Conservation (phyloP, 2,113 vertebrate species). For the Crotalus horridus region DNA sequence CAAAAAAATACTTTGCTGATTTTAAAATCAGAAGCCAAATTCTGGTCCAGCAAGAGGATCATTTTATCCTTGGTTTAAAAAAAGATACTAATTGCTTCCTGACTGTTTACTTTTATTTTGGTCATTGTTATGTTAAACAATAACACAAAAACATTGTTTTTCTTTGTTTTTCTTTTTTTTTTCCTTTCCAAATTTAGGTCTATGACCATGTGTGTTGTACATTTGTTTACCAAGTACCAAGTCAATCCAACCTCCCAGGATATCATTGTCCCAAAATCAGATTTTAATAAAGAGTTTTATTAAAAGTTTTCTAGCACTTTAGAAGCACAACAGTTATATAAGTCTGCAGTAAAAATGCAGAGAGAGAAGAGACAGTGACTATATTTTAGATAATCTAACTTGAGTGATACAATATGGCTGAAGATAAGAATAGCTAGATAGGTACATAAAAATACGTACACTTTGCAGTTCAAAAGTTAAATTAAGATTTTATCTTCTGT, state of each 20-base stretch:
- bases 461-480: neutral
- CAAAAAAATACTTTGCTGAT: neutral
- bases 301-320: neutral
- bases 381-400: neutral
- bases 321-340: neutral
- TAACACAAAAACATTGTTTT: neutral
- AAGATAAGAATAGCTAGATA: neutral
- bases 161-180: neutral
- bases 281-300: neutral
- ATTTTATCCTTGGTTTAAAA: neutral
- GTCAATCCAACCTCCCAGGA: neutral
- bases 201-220: neutral
- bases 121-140: neutral
- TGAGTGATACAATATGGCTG: neutral
- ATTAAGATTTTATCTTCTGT: neutral
- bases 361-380: neutral
- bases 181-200: neutral
- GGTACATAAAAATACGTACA: neutral
- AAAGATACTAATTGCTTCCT: neutral
- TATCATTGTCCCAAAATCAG: neutral
- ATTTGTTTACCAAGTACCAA: neutral
- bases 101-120: neutral
- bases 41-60: neutral
- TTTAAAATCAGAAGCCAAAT: neutral
- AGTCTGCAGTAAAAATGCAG: neutral